Percentiles rank a stretch among this genome's conserved stretches.
These are phyloP conservation scores for Tinamus guttatus DNA, from an alignment of 2,113 vertebrate genomes.

Conservation along the genomic window DNA sequence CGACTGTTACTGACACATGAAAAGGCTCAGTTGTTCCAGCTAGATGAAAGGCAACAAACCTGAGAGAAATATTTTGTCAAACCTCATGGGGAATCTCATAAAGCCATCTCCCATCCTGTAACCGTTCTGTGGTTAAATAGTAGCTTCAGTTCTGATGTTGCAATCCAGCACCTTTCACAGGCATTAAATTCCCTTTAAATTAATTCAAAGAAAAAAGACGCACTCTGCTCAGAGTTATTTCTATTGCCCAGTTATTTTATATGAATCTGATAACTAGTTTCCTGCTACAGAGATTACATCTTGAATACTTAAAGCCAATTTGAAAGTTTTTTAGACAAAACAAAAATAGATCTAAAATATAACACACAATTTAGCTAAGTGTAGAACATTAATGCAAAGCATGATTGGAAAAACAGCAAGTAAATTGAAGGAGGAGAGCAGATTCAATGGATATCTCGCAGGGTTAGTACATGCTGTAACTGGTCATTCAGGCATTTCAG, in stretches of 20 bases:
- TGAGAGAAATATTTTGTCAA: slow-evolving; percentile 4
- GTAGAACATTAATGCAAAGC: slow-evolving; percentile 79
- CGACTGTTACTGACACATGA: background rate
- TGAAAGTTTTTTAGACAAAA: slow-evolving; percentile 80
- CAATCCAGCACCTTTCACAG: slow-evolving; percentile 64
- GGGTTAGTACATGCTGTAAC: slow-evolving; percentile 55
- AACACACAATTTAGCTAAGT: slow-evolving; percentile 78
- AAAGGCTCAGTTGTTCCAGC: background rate
- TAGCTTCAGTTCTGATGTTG: slow-evolving; percentile 70
- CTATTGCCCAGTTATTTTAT: slow-evolving; percentile 74
- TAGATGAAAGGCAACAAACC: slow-evolving; percentile 4
- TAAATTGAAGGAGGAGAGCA: slow-evolving; percentile 62
- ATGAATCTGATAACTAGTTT: slow-evolving; percentile 77
- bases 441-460: slow-evolving; percentile 45
- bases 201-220: slow-evolving; percentile 70
- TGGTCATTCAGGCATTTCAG: slow-evolving; percentile 60
- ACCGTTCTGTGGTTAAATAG: slow-evolving; percentile 65
- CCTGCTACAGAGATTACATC: slow-evolving; percentile 78
- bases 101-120: slow-evolving; percentile 53
- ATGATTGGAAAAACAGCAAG: slow-evolving; percentile 76
- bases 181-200: slow-evolving; percentile 79
- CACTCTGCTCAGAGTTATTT: slow-evolving; percentile 75
- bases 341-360: slow-evolving; percentile 78
- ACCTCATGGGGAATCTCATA: slow-evolving; percentile 4
- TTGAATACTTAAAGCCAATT: slow-evolving; percentile 83